A percentile compares a stretch with the other conserved stretches of the same genome.
Evolutionary conservation across 2,797 vertebrate species (phyloP).

Genomic region (Phalloptychus januarius): DNA sequence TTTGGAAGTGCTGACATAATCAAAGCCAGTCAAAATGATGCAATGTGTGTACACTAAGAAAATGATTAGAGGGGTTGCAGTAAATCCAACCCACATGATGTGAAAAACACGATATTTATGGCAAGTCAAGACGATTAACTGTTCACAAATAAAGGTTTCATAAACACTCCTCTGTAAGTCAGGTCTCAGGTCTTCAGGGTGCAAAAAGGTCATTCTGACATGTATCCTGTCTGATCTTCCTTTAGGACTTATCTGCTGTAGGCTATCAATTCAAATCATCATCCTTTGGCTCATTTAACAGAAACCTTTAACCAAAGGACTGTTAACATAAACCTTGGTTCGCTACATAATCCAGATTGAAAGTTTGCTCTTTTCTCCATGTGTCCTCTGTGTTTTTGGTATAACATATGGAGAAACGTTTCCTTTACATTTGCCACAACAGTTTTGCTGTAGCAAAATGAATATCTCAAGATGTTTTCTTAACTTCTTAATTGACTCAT

Average conservation of each 20-base stretch:
- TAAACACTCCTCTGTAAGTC: background rate
- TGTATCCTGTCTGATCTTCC: background rate
- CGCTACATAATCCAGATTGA: background rate
- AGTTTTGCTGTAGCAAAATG: too few relatives aligned
- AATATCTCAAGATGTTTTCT: too few relatives aligned
- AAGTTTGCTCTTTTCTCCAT: background rate
- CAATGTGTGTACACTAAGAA: background rate
- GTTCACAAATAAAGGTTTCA: background rate
- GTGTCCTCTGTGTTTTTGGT: background rate
- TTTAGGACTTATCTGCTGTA: background rate
- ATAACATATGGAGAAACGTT: too few relatives aligned
- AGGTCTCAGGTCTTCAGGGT: background rate
- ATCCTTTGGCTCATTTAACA: background rate
- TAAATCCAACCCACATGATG: background rate
- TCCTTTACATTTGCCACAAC: too few relatives aligned
- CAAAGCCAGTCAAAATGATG: background rate
- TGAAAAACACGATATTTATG: background rate
- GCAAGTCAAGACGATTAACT: background rate
- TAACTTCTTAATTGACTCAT: too few relatives aligned
- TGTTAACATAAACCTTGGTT: background rate
- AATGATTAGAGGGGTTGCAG: background rate
- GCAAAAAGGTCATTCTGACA: background rate
- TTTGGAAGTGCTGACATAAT: constrained; percentile 15
- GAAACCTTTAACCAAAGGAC: background rate
- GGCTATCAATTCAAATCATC: background rate